A percentile compares a stretch with the other conserved stretches of the same genome.
These are phyloP conservation scores for Pseudocheirus occidentalis DNA, from an alignment of 2,797 vertebrate genomes.

Conservation along the genomic window DNA sequence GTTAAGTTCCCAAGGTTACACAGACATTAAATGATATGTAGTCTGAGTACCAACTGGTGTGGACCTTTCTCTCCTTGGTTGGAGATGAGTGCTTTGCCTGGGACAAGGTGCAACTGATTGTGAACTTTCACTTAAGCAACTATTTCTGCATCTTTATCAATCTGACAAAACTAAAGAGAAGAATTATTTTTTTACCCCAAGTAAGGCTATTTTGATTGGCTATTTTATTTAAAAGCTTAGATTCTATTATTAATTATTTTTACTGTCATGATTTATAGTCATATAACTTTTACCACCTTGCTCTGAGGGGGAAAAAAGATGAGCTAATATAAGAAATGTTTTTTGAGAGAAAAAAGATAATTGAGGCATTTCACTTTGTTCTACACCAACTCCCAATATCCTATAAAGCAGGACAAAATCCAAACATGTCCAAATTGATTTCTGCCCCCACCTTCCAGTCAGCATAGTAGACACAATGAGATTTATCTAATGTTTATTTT, in stretches of 20 bases:
- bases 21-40: background rate
- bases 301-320: background rate
- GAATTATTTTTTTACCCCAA: background rate
- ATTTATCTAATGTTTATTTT: background rate
- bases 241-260: background rate
- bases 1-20: background rate
- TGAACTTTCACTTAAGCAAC: background rate
- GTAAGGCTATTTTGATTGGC: background rate
- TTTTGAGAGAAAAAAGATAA: background rate
- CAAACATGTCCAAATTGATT: background rate
- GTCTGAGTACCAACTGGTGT: background rate
- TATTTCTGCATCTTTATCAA: background rate
- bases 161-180: background rate
- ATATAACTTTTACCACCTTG: background rate
- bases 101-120: background rate
- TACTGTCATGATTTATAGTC: background rate
- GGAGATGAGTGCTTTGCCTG: background rate
- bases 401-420: background rate
- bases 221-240: background rate
- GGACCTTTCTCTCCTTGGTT: background rate
- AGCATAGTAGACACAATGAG: background rate
- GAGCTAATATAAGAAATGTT: background rate
- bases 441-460: background rate
- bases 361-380: background rate
- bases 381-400: background rate